phyloP scores from a whole-genome alignment of 2,888 invertebrate species.

The Apamea anceps region DNA sequence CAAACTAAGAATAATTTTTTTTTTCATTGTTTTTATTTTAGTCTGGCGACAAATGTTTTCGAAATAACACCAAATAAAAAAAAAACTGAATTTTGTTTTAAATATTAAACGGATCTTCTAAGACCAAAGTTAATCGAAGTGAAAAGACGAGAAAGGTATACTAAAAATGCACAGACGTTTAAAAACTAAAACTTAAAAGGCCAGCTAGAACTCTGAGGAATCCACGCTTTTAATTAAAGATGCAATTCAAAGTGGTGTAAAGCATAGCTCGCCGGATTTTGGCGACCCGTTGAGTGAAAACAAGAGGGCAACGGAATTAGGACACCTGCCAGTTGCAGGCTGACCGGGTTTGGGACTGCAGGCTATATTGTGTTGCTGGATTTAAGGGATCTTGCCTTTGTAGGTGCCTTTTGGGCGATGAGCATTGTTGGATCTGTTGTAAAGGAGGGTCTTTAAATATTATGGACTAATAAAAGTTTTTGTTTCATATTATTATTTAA shows the following conservation, averaged over 20 bases:
- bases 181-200: not conserved
- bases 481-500: not conserved
- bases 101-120: not conserved
- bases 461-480: not conserved
- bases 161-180: constrained; percentile 3
- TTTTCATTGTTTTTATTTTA: no score
- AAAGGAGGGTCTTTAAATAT: not conserved
- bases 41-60: no score
- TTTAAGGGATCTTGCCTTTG: not conserved
- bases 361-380: constrained; percentile 13
- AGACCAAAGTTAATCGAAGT: not conserved
- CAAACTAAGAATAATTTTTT: no score
- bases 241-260: constrained; percentile 51
- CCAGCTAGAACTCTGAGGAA: not conserved
- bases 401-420: not conserved
- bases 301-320: constrained; percentile 44
- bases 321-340: constrained; percentile 41
- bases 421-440: not conserved
- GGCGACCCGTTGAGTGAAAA: constrained; percentile 40
- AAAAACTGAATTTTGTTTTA: not conserved
- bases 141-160: not conserved
- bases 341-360: constrained; percentile 3
- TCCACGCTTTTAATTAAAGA: constrained; percentile 56
- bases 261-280: constrained; percentile 43
- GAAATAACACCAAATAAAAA: not conserved